Evolutionary conservation across 2,797 vertebrate species (phyloP).

Genomic region (Accipiter fasciatus): DNA sequence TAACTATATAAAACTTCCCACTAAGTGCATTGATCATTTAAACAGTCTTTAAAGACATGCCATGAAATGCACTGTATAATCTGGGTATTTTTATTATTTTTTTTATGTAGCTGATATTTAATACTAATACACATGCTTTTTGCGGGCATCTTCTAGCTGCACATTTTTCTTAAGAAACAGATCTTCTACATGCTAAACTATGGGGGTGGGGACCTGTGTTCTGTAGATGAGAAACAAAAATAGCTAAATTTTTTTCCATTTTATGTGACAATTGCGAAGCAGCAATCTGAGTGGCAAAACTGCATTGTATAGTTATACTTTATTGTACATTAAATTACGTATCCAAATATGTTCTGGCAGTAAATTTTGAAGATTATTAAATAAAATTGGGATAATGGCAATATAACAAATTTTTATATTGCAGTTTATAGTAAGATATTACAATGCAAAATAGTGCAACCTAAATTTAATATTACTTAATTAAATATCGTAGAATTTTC

Average conservation of each 20-base stretch:
- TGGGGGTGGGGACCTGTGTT: neutral
- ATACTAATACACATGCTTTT: neutral
- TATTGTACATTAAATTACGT: neutral
- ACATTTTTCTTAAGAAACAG: neutral
- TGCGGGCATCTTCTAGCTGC: neutral
- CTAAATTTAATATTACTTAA: neutral
- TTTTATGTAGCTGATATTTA: neutral
- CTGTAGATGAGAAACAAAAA: neutral
- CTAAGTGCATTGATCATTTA: neutral
- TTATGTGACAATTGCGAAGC: neutral
- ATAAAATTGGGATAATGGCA: neutral
- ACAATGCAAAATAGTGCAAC: neutral
- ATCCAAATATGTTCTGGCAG: neutral
- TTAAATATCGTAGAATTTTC: neutral
- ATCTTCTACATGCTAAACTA: neutral
- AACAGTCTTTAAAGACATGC: neutral
- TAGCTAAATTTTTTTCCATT: neutral
- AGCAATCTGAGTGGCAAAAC: neutral
- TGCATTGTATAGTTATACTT: neutral
- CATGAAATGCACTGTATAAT: neutral
- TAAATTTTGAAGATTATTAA: neutral
- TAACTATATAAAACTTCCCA: neutral
- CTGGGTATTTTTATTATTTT: neutral
- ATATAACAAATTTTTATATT: neutral
- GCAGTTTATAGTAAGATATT: neutral